These are phyloP conservation scores for Pachliopta kotzebuea DNA, from an alignment of 2,888 invertebrate genomes.

Conservation along the genomic window DNA sequence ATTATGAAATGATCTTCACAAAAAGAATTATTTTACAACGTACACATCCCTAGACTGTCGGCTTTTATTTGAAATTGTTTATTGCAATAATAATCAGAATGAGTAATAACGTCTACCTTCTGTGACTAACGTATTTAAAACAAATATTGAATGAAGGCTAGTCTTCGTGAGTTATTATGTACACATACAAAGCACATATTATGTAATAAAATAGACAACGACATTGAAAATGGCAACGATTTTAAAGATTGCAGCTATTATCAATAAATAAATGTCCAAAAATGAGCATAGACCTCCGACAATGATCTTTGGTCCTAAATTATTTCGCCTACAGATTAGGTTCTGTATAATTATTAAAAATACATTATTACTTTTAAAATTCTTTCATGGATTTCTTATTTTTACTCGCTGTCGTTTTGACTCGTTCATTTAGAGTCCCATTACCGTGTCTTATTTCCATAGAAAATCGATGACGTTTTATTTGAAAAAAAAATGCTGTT, in stretches of 20 bases:
- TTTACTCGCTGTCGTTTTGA: neutral
- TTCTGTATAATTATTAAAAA: neutral
- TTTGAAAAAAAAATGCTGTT: too few species aligned
- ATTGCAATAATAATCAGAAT: constrained; percentile 29
- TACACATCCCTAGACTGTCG: neutral
- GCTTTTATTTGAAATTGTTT: constrained; percentile 21
- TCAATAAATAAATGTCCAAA: too few species aligned
- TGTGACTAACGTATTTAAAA: constrained; percentile 34
- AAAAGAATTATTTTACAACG: neutral
- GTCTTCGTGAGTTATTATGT: constrained; percentile 19
- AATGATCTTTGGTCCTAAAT: neutral
- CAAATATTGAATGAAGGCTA: constrained; percentile 35
- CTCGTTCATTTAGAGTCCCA: too few species aligned
- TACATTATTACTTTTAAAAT: neutral
- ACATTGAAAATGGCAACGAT: neutral
- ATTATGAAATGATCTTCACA: neutral
- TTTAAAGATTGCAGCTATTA: neutral
- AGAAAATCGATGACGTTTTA: too few species aligned
- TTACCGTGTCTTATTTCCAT: too few species aligned
- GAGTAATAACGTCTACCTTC: constrained; percentile 27
- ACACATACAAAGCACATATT: constrained; percentile 13
- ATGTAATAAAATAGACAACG: neutral
- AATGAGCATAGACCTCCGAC: too few species aligned
- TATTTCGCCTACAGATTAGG: neutral
- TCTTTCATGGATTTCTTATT: neutral